Evolutionary conservation across 1,140 invertebrate genomes (phyloP), one percentile per base, ranked within the genome.

Genomic region (Aphelinus atriplicis): DNA sequence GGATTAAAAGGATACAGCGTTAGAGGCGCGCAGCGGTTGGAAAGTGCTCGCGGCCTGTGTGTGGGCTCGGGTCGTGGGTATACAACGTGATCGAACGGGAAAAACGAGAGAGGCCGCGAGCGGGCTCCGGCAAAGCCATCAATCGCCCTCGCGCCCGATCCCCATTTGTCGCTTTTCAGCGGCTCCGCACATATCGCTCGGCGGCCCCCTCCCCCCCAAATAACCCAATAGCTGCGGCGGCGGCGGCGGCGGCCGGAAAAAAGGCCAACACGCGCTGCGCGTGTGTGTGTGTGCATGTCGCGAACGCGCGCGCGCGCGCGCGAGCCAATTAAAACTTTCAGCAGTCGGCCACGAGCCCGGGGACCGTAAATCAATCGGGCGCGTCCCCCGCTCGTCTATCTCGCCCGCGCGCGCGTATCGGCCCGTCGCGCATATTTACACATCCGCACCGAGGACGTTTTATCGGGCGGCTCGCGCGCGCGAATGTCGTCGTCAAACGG

Each of bases 271-370:
- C 5, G 65, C 43, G 53, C 53, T 26, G 53, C 55, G 3, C 57
- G 6, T 61, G 47, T 56, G n/a, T 56, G n/a, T 50, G 45, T 60
- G 9, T 45, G 5, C 63, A 53, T 73, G 2, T 7, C n/a, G 10
- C 53, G 26, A 43, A 7, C 46, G 4, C 45, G 50, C 48, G 9
- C n/a, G 50, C 48, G 9, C n/a, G 10, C 55, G 51, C n/a, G 7
- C 46, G 67, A 69, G 64, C 67, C 78, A 78, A 79, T 79, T 79
- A 78, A 79, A 78, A 78, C 60, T 78, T 79, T 78, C 74, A 10
- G 67, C 58, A 61, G 43, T 68, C 2, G 3, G 55, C 65, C 71
- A 63, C 65, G 63, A 55, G 71, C 43, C 42, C 50, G 3, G 71
- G 62, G 62, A 69, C 71, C 75, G 76, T 79, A 79, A 79, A 79